These are phyloP conservation scores for Mus pahari DNA, from an alignment of 2,113 vertebrate genomes.

Conservation along the genomic window DNA sequence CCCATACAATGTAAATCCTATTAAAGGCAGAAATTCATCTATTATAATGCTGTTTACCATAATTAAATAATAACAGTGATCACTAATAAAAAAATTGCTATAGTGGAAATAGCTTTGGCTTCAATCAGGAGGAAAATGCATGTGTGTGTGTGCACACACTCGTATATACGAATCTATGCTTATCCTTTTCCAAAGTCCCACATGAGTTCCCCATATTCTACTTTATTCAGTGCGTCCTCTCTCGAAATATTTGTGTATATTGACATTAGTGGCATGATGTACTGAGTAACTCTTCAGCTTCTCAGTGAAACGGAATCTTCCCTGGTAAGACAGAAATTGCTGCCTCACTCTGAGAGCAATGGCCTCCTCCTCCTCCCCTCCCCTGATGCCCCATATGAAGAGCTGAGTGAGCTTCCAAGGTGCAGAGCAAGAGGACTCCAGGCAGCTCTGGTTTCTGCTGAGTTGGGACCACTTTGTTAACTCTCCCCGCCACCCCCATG, in stretches of 20 bases:
- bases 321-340: neutral
- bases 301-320: neutral
- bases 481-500: no score
- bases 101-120: neutral
- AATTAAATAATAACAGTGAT: neutral
- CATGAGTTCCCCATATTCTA: neutral
- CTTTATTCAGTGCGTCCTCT: no score
- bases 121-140: neutral
- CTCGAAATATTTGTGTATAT: neutral
- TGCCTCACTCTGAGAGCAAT: neutral
- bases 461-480: neutral
- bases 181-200: neutral
- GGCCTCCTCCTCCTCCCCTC: no score
- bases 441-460: neutral
- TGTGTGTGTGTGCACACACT: rapidly evolving
- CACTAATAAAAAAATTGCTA: neutral
- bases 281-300: no score
- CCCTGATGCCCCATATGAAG: no score
- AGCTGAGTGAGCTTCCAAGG: neutral
- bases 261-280: no score
- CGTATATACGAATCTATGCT: no score
- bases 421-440: neutral
- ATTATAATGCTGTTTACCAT: neutral
- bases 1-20: neutral
- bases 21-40: neutral